These are phyloP conservation scores for Cerceris rybyensis DNA, from an alignment of 2,888 invertebrate species.

Conservation along the genomic window DNA sequence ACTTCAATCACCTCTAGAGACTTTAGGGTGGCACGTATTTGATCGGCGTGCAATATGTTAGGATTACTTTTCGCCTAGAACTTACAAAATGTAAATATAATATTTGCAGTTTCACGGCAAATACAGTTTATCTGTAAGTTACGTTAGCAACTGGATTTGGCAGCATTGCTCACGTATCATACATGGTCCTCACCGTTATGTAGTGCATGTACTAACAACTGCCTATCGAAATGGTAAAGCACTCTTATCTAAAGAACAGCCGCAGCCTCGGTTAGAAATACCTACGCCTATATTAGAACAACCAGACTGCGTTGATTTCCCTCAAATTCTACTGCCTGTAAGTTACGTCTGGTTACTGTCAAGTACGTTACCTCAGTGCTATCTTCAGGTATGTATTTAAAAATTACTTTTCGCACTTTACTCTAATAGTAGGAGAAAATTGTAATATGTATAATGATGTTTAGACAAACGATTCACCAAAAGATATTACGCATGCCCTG, in stretches of 20 bases:
- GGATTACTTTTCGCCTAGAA: no score
- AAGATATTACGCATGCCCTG: slow-evolving; percentile 67
- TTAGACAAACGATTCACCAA: slow-evolving; percentile 54
- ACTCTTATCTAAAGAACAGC: slow-evolving; percentile 74
- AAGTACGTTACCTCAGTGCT: slow-evolving; percentile 85
- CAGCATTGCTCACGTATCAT: slow-evolving; percentile 90
- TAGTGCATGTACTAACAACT: slow-evolving; percentile 85
- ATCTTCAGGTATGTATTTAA: slow-evolving; percentile 75
- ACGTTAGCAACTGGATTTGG: slow-evolving; percentile 91
- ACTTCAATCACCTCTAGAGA: no score
- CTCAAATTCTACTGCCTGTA: slow-evolving; percentile 83
- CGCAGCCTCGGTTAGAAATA: slow-evolving; percentile 85
- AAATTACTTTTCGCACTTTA: neutral
- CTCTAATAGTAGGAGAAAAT: neutral
- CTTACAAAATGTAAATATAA: neutral
- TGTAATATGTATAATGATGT: slow-evolving; percentile 11
- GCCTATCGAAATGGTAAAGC: slow-evolving; percentile 82
- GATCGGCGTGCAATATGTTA: no score
- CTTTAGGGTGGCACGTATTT: no score
- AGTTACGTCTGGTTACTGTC: slow-evolving; percentile 89
- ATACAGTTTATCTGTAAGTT: slow-evolving; percentile 88
- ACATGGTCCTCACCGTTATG: slow-evolving; percentile 89
- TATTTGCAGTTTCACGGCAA: slow-evolving; percentile 88
- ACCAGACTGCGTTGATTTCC: slow-evolving; percentile 67
- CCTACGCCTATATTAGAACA: slow-evolving; percentile 88